Conservation (phyloP, 2,888 invertebrate species). For the Oscheius onirici region DNA sequence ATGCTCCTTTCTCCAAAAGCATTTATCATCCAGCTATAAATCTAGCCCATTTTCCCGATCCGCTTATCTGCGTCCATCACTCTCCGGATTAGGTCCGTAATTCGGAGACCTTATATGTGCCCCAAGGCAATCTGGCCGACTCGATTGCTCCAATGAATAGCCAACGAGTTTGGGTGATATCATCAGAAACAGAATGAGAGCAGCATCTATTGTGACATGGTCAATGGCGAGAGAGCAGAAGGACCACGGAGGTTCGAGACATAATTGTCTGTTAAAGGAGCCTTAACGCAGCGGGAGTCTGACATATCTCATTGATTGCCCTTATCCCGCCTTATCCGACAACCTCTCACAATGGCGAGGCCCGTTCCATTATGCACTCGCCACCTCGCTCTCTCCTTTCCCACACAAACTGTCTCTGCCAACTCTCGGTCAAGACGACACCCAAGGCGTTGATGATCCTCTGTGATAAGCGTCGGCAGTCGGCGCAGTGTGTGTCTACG, state of each 20-base stretch:
- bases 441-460: conserved; percentile 18
- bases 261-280: conserved; percentile 38
- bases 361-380: conserved; percentile 3
- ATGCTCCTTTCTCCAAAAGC: too few relatives aligned
- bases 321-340: conserved; percentile 29
- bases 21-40: not conserved
- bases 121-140: not conserved
- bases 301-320: conserved; percentile 30
- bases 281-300: conserved; percentile 34
- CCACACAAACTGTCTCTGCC: not conserved
- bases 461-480: conserved; percentile 13
- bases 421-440: not conserved
- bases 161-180: conserved; percentile 16
- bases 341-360: conserved; percentile 1
- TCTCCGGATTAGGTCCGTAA: conserved; percentile 4
- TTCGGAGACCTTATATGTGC: not conserved
- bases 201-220: conserved; percentile 14
- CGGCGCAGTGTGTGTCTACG: conserved; percentile 21
- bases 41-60: not conserved
- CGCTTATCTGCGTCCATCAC: conserved; percentile 22
- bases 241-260: conserved; percentile 22
- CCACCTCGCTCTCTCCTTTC: conserved; percentile 6
- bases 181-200: not conserved
- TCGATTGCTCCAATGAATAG: conserved; percentile 14
- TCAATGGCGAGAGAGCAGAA: conserved; percentile 11